Conservation (phyloP, 2,113 vertebrate species). For the Limnothrissa miodon region DNA sequence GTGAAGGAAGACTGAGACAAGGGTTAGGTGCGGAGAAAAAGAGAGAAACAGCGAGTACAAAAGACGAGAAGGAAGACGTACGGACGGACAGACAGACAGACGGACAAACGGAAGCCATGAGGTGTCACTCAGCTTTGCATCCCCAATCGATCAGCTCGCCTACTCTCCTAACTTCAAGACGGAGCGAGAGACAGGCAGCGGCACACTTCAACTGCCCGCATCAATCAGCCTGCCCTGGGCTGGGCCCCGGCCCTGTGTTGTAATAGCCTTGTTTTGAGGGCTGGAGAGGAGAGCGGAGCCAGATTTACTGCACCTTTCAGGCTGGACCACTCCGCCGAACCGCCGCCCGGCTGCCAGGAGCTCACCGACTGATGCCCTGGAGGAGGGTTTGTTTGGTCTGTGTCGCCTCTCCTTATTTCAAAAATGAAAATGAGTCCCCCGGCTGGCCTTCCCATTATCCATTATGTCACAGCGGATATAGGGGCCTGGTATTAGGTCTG, state of each 20-base stretch:
- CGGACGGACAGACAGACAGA: background rate
- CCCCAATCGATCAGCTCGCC: background rate
- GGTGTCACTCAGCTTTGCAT: background rate
- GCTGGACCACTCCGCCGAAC: background rate
- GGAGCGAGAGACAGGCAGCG: background rate
- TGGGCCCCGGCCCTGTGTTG: constrained; percentile 29
- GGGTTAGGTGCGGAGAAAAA: background rate
- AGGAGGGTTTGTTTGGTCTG: constrained; percentile 34
- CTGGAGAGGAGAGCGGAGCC: constrained; percentile 27
- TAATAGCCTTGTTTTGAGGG: constrained; percentile 41
- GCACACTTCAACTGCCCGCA: constrained; percentile 29
- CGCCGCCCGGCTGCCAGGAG: constrained; percentile 14
- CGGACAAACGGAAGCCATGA: background rate
- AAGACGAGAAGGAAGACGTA: background rate
- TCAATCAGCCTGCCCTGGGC: constrained; percentile 39
- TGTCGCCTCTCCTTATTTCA: constrained; percentile 36
- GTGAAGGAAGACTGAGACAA: background rate
- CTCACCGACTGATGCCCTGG: constrained; percentile 40
- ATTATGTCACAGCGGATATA: constrained; percentile 38
- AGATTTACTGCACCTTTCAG: constrained; percentile 48
- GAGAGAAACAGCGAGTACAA: background rate
- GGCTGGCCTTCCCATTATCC: constrained; percentile 40
- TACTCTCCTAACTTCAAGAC: background rate
- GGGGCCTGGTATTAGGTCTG: background rate
- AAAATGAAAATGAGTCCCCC: constrained; percentile 39